phyloP scores from a whole-genome alignment of 2,113 vertebrate species.

The Tursiops truncatus region DNA sequence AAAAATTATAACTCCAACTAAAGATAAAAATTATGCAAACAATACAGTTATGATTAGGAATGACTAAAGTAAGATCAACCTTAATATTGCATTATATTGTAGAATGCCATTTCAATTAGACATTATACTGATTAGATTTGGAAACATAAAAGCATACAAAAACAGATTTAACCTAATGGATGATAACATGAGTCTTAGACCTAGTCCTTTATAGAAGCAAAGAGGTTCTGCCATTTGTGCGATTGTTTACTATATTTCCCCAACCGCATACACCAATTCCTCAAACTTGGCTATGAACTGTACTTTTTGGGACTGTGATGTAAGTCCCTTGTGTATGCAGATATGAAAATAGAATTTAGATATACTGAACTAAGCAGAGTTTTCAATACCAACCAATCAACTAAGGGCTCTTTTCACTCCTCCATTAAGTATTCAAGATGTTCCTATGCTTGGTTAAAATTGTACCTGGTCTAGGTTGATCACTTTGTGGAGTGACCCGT shows the following conservation, averaged over 20 bases:
- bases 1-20: neutral
- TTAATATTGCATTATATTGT: neutral
- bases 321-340: neutral
- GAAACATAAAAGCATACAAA: neutral
- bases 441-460: neutral
- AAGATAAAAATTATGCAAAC: neutral
- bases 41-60: neutral
- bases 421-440: neutral
- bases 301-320: neutral
- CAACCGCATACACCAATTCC: neutral
- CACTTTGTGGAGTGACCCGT: neutral
- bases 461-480: neutral
- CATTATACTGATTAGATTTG: neutral
- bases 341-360: neutral
- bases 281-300: neutral
- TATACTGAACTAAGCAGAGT: neutral
- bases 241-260: neutral
- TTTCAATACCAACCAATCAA: neutral
- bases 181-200: neutral
- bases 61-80: neutral
- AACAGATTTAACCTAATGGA: neutral
- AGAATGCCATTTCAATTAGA: neutral
- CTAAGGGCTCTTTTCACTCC: neutral
- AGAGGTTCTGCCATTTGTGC: neutral
- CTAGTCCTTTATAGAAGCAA: neutral